Evolutionary conservation across 2,113 vertebrate species (phyloP), one percentile per base, ranked within the genome.

Genomic region (Cynoglossus semilaevis): DNA sequence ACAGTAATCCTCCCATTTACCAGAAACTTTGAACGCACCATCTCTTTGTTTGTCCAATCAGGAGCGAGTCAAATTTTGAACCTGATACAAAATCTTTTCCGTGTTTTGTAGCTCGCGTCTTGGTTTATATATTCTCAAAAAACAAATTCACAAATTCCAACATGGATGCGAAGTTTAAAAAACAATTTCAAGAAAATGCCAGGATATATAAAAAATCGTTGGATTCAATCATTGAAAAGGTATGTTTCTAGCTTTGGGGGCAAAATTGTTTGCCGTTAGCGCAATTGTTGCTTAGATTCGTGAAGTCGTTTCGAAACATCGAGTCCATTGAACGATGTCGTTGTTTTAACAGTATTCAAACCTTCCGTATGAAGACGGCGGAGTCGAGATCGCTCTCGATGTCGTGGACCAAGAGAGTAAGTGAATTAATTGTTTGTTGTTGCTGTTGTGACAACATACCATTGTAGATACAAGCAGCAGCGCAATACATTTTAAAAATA

Each of bases 261-360:
- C 15, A 11, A 29, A 43, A n/a, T 18, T 16, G 15, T 44, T 36
- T 29, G 15, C 49, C 3, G 13, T 0, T 45, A 29, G 22, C 2
- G 22, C 22, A 4, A 29, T 4, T 29, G 22, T 6, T 29, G 22
- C 22, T 2, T 29, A 29, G 22, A n/a, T n/a, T n/a, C n/a, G n/a
- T n/a, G n/a, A n/a, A n/a, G n/a, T 3, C 48, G 12, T 1, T 13
- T 38, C 9, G 12, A 2, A 22, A 7, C 48, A 51, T 1, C 1
- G 1, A 19, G 19, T 43, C 45, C 37, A 1, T 9, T 43, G n/a
- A 64, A 15, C 1, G 63, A 4, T 54, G 7, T 1, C 0, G 4
- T 67, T 51, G 35, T 63, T 67, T 41, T 8, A 16, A 77, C 72
- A 92, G 91, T 92, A 90, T 50, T 83, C 89, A 8, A 84, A 61